These are phyloP conservation scores for Porites lobata DNA, from an alignment of 92 coral and sea anemone genomes.

Conservation along the genomic window DNA sequence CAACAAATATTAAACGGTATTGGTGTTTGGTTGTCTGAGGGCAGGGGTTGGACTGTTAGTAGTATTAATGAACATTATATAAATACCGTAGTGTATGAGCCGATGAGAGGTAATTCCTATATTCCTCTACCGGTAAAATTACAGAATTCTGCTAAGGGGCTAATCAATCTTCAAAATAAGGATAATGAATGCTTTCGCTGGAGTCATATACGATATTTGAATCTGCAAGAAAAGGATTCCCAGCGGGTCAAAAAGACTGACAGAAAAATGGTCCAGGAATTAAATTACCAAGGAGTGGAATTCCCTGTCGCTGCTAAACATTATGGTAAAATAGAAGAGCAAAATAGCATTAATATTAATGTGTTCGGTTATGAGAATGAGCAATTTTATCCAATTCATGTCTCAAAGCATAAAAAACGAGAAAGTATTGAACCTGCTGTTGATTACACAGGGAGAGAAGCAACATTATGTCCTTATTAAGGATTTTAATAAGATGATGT, in stretches of 20 bases:
- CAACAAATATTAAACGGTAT: background rate
- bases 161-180: slow-evolving; percentile 43
- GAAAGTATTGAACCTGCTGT: slow-evolving; percentile 20
- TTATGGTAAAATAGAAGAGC: slow-evolving; percentile 24
- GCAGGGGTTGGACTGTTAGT: slow-evolving; percentile 23
- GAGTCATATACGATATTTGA: slow-evolving; percentile 39
- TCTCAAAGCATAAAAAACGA: slow-evolving; percentile 43
- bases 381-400: slow-evolving; percentile 38
- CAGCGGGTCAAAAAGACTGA: background rate
- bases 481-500: slow-evolving; percentile 32
- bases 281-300: slow-evolving; percentile 16
- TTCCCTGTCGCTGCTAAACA: slow-evolving; percentile 35
- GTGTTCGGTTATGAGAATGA: slow-evolving; percentile 61
- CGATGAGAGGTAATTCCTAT: slow-evolving; percentile 7
- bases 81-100: slow-evolving; percentile 19
- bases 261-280: background rate
- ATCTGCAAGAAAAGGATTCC: slow-evolving; percentile 26
- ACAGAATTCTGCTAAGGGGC: slow-evolving; percentile 23
- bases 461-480: slow-evolving; percentile 42
- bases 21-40: slow-evolving; percentile 20
- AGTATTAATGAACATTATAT: background rate
- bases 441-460: background rate
- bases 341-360: slow-evolving; percentile 38
- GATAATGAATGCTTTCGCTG: slow-evolving; percentile 36
- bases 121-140: slow-evolving; percentile 24